Evolutionary conservation across 2,113 vertebrate species (phyloP), one percentile per base, ranked within the genome.

Genomic region (Equus przewalskii): DNA sequence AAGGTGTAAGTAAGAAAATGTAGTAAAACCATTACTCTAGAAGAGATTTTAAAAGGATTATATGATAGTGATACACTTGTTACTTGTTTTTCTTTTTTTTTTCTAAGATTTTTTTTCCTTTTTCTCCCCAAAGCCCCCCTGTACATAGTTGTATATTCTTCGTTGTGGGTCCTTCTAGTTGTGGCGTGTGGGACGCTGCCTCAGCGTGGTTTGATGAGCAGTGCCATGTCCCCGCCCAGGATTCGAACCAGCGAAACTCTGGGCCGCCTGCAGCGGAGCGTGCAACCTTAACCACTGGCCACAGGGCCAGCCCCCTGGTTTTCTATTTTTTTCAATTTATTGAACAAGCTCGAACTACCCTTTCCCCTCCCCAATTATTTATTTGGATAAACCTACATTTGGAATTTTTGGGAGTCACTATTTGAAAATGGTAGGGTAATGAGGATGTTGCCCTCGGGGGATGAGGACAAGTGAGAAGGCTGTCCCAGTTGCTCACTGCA

Each of bases 401-500:
- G 67, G 16, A 7, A 41, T 33, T 82, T 93, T 93, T 28, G 6
- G 58, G 49, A 91, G 12, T 12, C 4, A 7, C 0, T 73, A 60
- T 83, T 87, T 28, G 21, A 60, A 94, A 83, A 94, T 14, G 7
- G 24, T 22, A 21, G 8, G n/a, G 8, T 18, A 51, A 46, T 88
- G 62, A 75, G 24, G 51, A 16, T 73, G 73, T 72, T 87, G 22
- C 56, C 44, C 8, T 9, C 14, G 41, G 9, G 36, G 10, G 18
- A 13, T 44, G 19, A 60, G 70, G 24, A 26, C 36, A 11, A 24
- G 15, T 36, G 24, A 5, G 58, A 16, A 46, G 58, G 28, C 9
- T 4, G 10, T 16, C 21, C 26, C 0, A 19, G 7, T 1, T 44
- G 26, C 12, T 44, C 22, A 21, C 18, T 69, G 16, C 5, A 4